Percentiles rank a stretch among this genome's conserved stretches.
These are phyloP conservation scores for Catharus fuscescens DNA, from an alignment of 2,113 vertebrate genomes.

Conservation along the genomic window DNA sequence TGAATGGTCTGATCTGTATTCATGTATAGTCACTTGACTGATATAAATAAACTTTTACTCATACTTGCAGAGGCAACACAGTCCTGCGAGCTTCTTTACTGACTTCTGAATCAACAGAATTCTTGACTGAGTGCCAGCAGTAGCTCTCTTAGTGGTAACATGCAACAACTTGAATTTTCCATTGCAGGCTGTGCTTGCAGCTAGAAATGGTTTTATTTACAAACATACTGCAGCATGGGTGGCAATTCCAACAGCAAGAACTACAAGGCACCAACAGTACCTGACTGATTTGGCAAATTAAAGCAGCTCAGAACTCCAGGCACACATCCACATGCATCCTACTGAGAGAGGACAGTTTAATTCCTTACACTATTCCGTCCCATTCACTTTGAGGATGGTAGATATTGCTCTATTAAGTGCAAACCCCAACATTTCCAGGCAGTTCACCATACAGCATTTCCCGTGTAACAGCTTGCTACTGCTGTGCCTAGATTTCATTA, in stretches of 20 bases:
- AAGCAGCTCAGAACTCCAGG: not conserved
- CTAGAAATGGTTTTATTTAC: constrained; percentile 6
- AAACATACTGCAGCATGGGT: not conserved
- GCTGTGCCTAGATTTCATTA: not conserved
- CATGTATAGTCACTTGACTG: not conserved
- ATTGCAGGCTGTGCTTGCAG: not conserved
- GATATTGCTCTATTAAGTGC: not conserved
- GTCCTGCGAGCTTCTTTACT: not conserved
- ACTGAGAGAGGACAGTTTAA: not conserved
- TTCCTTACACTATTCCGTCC: not conserved
- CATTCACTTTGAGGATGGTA: not conserved
- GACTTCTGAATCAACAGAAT: constrained; percentile 47
- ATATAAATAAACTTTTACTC: constrained; percentile 41
- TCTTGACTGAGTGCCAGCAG: constrained; percentile 39
- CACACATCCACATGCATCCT: not conserved
- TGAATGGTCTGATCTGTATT: not conserved
- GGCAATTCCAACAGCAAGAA: not conserved
- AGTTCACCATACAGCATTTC: not conserved
- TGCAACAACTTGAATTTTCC: not conserved
- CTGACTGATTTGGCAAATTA: not conserved
- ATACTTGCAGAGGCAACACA: constrained; percentile 1
- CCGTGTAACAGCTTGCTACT: not conserved
- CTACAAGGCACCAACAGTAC: not conserved
- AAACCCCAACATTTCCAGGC: not conserved
- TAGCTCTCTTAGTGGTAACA: not conserved